Evolutionary conservation across 2,888 invertebrate genomes (phyloP).

Genomic region (Balanococcus diminutus): DNA sequence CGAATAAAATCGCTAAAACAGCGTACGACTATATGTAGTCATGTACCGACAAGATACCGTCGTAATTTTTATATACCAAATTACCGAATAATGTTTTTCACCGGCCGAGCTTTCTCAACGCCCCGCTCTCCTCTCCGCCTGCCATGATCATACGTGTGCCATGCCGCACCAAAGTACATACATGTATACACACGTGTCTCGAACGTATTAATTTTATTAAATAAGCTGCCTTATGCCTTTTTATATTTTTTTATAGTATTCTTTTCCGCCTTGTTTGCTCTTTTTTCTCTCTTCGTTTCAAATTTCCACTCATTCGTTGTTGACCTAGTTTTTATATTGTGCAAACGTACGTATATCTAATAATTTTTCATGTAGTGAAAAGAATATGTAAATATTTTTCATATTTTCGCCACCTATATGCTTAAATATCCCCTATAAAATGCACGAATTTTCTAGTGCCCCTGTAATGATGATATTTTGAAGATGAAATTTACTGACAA

Average conservation of each 20-base stretch:
- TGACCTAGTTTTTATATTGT: neutral
- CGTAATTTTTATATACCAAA: slow-evolving; percentile 32
- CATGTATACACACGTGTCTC: neutral
- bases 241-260: neutral
- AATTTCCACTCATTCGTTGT: neutral
- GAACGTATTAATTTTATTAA: slow-evolving; percentile 24
- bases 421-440: too few relatives aligned
- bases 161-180: neutral
- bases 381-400: neutral
- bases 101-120: neutral
- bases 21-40: slow-evolving; percentile 32
- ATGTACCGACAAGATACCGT: slow-evolving; percentile 18
- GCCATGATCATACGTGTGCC: neutral
- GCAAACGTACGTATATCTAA: neutral
- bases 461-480: too few relatives aligned
- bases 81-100: slow-evolving; percentile 22
- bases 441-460: too few relatives aligned
- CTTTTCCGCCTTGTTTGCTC: neutral
- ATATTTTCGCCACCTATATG: neutral
- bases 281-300: neutral
- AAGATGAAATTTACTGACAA: too few relatives aligned
- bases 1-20: slow-evolving; percentile 39
- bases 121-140: neutral
- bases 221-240: slow-evolving; percentile 1
- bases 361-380: neutral